These are phyloP conservation scores for Argyresthia goedartella DNA, from an alignment of 2,888 invertebrate species.

Conservation along the genomic window DNA sequence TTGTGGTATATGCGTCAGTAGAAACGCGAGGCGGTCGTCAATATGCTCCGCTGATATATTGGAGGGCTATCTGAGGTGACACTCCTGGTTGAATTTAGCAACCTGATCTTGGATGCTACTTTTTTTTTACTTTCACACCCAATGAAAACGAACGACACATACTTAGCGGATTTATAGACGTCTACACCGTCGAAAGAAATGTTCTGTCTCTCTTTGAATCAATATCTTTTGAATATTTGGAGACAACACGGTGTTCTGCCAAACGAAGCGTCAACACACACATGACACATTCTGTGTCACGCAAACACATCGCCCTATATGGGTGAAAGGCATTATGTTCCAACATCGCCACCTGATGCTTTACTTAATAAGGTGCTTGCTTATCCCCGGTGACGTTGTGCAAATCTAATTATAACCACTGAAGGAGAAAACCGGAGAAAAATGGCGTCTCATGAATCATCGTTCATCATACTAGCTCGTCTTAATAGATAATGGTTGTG, in stretches of 20 bases:
- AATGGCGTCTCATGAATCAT: constrained; percentile 34
- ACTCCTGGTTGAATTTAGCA: too few relatives aligned
- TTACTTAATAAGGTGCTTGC: constrained; percentile 2
- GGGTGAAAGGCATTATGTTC: constrained; percentile 3
- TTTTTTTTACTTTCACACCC: too few relatives aligned
- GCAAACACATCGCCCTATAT: neutral
- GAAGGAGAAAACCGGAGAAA: constrained; percentile 24
- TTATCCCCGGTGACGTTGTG: neutral
- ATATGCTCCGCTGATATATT: constrained; percentile 4
- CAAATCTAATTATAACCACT: constrained; percentile 1
- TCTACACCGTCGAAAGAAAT: too few relatives aligned
- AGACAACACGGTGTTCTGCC: neutral
- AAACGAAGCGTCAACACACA: too few relatives aligned
- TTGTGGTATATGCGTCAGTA: constrained; percentile 14
- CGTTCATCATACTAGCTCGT: constrained; percentile 28
- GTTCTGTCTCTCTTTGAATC: too few relatives aligned
- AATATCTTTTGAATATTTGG: neutral
- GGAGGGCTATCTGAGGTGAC: neutral
- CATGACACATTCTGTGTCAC: too few relatives aligned
- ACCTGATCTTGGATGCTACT: too few relatives aligned
- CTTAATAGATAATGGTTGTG: neutral
- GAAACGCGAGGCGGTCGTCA: neutral
- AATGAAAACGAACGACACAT: too few relatives aligned
- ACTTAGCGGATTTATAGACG: too few relatives aligned
- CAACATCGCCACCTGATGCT: neutral